Base-by-base conservation (phyloP, 2,888 invertebrate species). In the Apocheima hispidaria region DNA sequence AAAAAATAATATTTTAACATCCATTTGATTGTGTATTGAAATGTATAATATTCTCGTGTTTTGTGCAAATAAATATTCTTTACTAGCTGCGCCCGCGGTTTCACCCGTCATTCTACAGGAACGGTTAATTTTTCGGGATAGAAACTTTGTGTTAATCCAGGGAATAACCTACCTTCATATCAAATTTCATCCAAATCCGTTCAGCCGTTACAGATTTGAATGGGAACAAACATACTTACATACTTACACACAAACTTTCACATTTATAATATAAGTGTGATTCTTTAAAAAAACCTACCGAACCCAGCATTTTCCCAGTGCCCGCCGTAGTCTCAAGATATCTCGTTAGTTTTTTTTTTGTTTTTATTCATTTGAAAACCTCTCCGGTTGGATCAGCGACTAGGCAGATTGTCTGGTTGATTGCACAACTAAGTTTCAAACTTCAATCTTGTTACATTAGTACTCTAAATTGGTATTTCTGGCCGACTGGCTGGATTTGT, bases 391-490 rank as follows among this genome's bases (percentile, higher is more conserved):
- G 81, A 73, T 71, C 73, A 69, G 73, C 78, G 66, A 69, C 68
- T 65, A 66, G 71, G 72, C 49, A 76, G 77, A 73, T 81, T 80
- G 79, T 73, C 77, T 79, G 75, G 70, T 63, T 59, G 67, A 69
- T 71, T 73, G 72, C 66, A 70, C 72, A 80, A 80, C 78, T 72
- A 73, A 77, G 76, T 77, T 75, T 74, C 60, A 72, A 70, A 73
- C 65, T 75, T 70, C 76, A 70, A 72, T 79, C 73, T 78, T 73
- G 66, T 68, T 75, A 80, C 70, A 63, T 76, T 70, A 66, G 63
- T 60, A 65, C 57, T 60, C 40, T 51, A 60, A 63, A 65, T 60
- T 63, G 66, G 56, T 60, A 60, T 61, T 63, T 57, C 43, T 46
- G 48, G 60, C 21, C 5, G 41, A 54, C 38, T 55, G 51, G 53